Evolutionary conservation across 2,797 vertebrate species (phyloP).

Genomic region (Mormyrus hasselquistii): DNA sequence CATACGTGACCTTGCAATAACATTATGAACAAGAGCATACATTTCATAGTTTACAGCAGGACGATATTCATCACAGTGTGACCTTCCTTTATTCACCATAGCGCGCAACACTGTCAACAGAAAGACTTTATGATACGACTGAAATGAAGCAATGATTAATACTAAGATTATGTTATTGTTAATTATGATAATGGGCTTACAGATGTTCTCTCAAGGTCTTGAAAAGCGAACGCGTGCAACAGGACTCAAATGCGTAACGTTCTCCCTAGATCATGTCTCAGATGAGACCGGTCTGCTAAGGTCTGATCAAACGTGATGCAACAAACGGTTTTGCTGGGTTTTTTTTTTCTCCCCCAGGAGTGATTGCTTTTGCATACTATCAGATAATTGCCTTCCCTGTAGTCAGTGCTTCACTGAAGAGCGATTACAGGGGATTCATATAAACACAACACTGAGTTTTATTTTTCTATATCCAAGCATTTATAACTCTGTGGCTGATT

Average conservation of each 20-base stretch:
- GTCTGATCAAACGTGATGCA: neutral
- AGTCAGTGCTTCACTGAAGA: neutral
- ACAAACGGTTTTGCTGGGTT: neutral
- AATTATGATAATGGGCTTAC: neutral
- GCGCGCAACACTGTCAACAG: neutral
- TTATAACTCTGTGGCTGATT: neutral
- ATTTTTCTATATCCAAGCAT: neutral
- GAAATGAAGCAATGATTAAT: neutral
- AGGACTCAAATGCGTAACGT: neutral
- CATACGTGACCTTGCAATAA: neutral
- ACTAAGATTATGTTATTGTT: neutral
- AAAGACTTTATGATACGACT: neutral
- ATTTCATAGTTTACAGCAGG: neutral
- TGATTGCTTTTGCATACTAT: slow-evolving; percentile 4
- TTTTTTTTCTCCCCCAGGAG: neutral
- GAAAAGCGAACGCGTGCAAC: neutral
- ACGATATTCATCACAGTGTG: neutral
- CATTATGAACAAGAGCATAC: neutral
- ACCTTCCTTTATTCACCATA: neutral
- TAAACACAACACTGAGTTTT: neutral
- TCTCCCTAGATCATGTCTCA: neutral
- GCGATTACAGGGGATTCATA: neutral
- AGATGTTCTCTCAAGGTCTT: neutral
- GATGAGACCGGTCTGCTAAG: too few relatives aligned
- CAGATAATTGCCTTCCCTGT: slow-evolving; percentile 10